phyloP scores from a whole-genome alignment of 1,140 invertebrate species.

The Drosophila rufa region DNA sequence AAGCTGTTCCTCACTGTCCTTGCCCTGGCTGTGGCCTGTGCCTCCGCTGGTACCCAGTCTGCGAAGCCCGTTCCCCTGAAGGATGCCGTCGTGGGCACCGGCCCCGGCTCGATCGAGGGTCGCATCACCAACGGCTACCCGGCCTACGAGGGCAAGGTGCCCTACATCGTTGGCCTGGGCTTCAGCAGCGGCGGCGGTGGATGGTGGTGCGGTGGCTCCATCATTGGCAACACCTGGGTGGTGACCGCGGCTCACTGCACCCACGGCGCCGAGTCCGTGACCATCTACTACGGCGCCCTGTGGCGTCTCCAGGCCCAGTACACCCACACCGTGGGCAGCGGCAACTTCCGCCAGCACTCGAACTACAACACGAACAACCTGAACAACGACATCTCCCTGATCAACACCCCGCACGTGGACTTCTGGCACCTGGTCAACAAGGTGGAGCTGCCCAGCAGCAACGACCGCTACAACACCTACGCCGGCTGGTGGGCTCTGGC shows the following conservation, averaged over 20 bases:
- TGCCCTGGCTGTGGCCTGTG: slow-evolving; percentile 10
- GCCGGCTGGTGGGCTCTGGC: slow-evolving; percentile 26
- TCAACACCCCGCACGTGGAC: slow-evolving; percentile 18
- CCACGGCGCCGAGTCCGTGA: slow-evolving; percentile 21
- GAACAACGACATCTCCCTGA: slow-evolving; percentile 41
- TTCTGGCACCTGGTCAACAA: slow-evolving; percentile 28
- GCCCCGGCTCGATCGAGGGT: slow-evolving; percentile 26
- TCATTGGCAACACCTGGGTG: slow-evolving; percentile 86
- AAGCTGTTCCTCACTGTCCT: slow-evolving; percentile 23
- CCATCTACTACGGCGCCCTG: slow-evolving; percentile 33
- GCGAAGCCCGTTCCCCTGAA: slow-evolving; percentile 5
- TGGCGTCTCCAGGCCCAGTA: slow-evolving; percentile 24
- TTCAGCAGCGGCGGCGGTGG: slow-evolving; percentile 85
- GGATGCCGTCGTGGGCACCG: slow-evolving; percentile 6
- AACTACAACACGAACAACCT: slow-evolving; percentile 17
- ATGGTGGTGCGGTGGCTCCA: slow-evolving; percentile 87
- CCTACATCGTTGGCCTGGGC: slow-evolving; percentile 82
- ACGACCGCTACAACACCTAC: slow-evolving; percentile 12
- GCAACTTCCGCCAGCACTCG: slow-evolving; percentile 13
- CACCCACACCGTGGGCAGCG: slow-evolving; percentile 26
- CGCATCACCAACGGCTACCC: slow-evolving; percentile 52
- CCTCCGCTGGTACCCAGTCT: slow-evolving; percentile 1
- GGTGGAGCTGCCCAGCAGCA: slow-evolving; percentile 36
- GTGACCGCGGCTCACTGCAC: slow-evolving; percentile 76
- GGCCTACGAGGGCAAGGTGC: slow-evolving; percentile 83